A percentile compares a stretch with the other conserved stretches of the same genome.
phyloP scores from a whole-genome alignment of 2,797 vertebrate genomes.

The Eremophila alpestris region DNA sequence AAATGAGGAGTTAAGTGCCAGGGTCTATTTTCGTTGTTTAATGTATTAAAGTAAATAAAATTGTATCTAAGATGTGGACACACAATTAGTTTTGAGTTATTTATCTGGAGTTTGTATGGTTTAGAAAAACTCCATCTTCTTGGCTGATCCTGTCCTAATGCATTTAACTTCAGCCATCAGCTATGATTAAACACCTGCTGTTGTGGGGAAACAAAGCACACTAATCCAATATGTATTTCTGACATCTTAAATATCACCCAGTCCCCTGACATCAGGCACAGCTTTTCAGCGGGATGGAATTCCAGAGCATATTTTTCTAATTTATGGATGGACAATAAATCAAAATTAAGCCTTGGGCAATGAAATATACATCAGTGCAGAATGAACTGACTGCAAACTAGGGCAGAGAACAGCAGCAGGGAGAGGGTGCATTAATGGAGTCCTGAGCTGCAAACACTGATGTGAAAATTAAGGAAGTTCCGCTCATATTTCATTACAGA shows the following conservation, averaged over 20 bases:
- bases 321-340: slow-evolving; percentile 99
- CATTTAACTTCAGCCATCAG: slow-evolving; percentile 99
- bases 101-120: slow-evolving; percentile 85
- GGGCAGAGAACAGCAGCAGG: slow-evolving; percentile 85
- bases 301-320: slow-evolving; percentile 99
- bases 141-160: slow-evolving; percentile 98
- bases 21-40: slow-evolving; percentile 80
- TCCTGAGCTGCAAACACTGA: slow-evolving; percentile 73
- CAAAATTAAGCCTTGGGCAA: slow-evolving; percentile 99
- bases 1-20: slow-evolving; percentile 74
- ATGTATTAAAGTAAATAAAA: slow-evolving; percentile 83
- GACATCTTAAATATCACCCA: slow-evolving; percentile 99
- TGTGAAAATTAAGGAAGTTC: slow-evolving; percentile 75
- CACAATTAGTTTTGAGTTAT: slow-evolving; percentile 85
- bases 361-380: slow-evolving; percentile 98
- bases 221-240: slow-evolving; percentile 99
- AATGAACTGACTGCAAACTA: slow-evolving; percentile 95
- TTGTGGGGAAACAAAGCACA: slow-evolving; percentile 99
- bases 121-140: slow-evolving; percentile 88
- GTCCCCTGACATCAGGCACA: slow-evolving; percentile 95
- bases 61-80: slow-evolving; percentile 81
- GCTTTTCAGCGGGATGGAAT: slow-evolving; percentile 95
- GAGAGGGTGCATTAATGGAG: slow-evolving; percentile 83
- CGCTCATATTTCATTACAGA: slow-evolving; percentile 54
- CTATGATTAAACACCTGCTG: slow-evolving; percentile 99